phyloP scores from a whole-genome alignment of 2,797 vertebrate species.

The Eulemur mongoz region DNA sequence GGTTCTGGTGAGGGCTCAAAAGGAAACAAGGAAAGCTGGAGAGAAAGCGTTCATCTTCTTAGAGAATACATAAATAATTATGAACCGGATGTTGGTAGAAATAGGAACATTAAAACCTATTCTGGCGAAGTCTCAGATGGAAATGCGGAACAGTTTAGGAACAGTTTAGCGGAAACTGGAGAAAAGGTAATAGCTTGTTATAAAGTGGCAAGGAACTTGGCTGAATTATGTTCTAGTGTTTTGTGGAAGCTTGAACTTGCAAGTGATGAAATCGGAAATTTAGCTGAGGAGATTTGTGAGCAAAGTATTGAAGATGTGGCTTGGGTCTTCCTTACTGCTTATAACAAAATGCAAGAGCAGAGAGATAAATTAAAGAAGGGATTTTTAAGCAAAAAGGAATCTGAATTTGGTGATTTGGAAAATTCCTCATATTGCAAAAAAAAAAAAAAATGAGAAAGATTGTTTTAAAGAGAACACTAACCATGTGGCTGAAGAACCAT shows the following conservation, averaged over 20 bases:
- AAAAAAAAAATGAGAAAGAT: neutral
- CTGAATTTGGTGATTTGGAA: neutral
- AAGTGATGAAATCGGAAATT: neutral
- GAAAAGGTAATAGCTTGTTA: neutral
- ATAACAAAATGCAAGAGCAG: neutral
- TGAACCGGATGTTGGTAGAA: neutral
- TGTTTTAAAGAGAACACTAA: neutral
- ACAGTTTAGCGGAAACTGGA: neutral
- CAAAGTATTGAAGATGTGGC: neutral
- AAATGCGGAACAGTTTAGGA: neutral
- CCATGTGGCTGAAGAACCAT: neutral
- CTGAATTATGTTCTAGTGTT: neutral
- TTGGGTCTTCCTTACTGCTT: neutral
- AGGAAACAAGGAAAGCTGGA: neutral
- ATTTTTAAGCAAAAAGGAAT: neutral
- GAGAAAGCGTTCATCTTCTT: neutral
- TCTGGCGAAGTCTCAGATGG: neutral
- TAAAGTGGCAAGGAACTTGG: neutral
- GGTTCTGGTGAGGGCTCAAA: neutral
- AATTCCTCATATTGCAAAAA: neutral
- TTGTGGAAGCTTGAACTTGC: neutral
- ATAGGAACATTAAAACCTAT: neutral
- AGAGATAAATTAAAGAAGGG: neutral
- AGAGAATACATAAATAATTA: neutral
- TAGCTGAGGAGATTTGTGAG: neutral